Evolutionary conservation across 2,797 vertebrate species (phyloP), one percentile per base, ranked within the genome.

Genomic region (Sciaenops ocellatus): DNA sequence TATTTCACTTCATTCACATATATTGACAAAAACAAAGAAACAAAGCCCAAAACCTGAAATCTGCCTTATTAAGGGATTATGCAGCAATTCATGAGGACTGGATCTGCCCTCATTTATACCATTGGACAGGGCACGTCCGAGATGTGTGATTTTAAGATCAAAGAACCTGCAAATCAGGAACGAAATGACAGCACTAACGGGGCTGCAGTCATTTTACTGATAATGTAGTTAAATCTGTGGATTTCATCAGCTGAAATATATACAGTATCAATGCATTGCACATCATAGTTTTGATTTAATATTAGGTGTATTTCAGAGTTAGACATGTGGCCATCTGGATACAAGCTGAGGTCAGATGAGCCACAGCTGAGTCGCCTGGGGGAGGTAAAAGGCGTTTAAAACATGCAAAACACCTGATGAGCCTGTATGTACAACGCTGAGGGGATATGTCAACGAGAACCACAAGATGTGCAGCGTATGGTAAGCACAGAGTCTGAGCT

Each of bases 311-410:
- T 28, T 61, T 55, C 15, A 3, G 30, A 56, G 17, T 46, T 6
- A 56, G 65, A 20, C 22, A 28, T 51, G 62, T 57, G 55, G 44
- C 12, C 62, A 50, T 13, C 56, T 69, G 51, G 46, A 61, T 28
- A 50, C 67, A 54, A 78, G 38, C 65, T 78, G 76, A 67, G 69
- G 61, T 71, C 56, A 52, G 42, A 17, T 52, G 34, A 69, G 38
- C 54, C 60, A 73, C 44, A 72, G 72, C 72, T 79, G 48, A 34
- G 18, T 56, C 0, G 22, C 52, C 55, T 13, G 5, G 10, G 50
- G 51, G 70, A 63, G n/a, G 11, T 44, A 24, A n/a, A 26, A 30
- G 26, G 55, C 26, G 24, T 54, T 48, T 51, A 59, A 63, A 47
- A 30, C 34, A 65, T 2, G 20, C 4, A 0, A 55, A 71, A 73